These are phyloP conservation scores for Eulithis prunata DNA, from an alignment of 2,888 invertebrate genomes.

Conservation along the genomic window DNA sequence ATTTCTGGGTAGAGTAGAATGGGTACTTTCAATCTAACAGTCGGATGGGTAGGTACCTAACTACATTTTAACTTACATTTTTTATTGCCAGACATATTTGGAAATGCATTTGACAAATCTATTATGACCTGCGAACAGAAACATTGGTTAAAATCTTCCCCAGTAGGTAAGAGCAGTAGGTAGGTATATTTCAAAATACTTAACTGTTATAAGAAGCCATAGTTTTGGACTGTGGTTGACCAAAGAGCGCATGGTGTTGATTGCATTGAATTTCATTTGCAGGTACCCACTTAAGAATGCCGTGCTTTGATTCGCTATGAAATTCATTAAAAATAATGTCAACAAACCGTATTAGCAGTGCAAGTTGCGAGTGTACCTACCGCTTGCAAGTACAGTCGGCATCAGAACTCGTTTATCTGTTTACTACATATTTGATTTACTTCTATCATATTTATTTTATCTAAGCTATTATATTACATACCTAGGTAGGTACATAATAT, in stretches of 20 bases:
- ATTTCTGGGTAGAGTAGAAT: too few relatives aligned
- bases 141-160: neutral
- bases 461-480: too few relatives aligned
- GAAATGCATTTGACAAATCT: constrained; percentile 36
- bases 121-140: constrained; percentile 31
- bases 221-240: constrained; percentile 46
- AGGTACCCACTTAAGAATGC: constrained; percentile 24
- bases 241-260: constrained; percentile 53
- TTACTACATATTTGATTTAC: too few relatives aligned
- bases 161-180: neutral
- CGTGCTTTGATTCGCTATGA: constrained; percentile 54
- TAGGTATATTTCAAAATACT: constrained; percentile 9
- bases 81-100: constrained; percentile 48
- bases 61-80: constrained; percentile 47
- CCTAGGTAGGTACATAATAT: too few relatives aligned
- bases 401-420: too few relatives aligned
- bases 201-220: constrained; percentile 57
- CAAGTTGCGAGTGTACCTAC: neutral
- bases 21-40: too few relatives aligned
- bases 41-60: too few relatives aligned
- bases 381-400: too few relatives aligned
- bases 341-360: neutral
- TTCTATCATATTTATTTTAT: too few relatives aligned
- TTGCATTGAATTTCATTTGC: constrained; percentile 39
- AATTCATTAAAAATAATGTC: constrained; percentile 60